phyloP scores from a whole-genome alignment of 2,888 invertebrate genomes.

The Lutraria lutraria region DNA sequence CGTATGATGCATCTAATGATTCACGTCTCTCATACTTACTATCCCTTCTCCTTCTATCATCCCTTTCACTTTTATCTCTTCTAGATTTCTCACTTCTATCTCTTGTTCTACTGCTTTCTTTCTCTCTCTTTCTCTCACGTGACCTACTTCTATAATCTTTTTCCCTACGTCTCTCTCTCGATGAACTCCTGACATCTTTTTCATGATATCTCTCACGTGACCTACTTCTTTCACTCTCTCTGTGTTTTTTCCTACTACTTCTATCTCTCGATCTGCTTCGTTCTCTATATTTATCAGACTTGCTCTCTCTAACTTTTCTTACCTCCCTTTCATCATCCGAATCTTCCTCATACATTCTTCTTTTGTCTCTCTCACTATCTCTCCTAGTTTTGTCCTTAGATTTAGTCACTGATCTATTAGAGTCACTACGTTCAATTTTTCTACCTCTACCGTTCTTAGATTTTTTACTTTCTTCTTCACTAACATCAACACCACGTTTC shows the following conservation, averaged over 20 bases:
- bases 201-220: conserved; percentile 48
- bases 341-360: conserved; percentile 50
- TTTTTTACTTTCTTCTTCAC: conserved; percentile 35
- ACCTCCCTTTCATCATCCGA: conserved; percentile 54
- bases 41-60: conserved; percentile 52
- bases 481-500: conserved; percentile 48
- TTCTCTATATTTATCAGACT: conserved; percentile 51
- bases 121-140: conserved; percentile 51
- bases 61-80: conserved; percentile 60
- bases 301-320: conserved; percentile 56
- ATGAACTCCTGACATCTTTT: background rate
- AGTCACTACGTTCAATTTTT: conserved; percentile 55
- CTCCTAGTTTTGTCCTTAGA: conserved; percentile 51
- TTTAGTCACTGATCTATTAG: conserved; percentile 55
- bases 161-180: conserved; percentile 45
- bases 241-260: conserved; percentile 44
- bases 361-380: conserved; percentile 52
- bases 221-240: conserved; percentile 55
- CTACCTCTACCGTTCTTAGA: conserved; percentile 30
- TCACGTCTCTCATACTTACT: conserved; percentile 53
- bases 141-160: conserved; percentile 52
- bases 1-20: conserved; percentile 63
- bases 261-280: conserved; percentile 58
- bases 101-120: conserved; percentile 56
- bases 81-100: conserved; percentile 56